A percentile compares a stretch with the other conserved stretches of the same genome.
These are phyloP conservation scores for Fringilla coelebs DNA, from an alignment of 2,797 vertebrate species.

Conservation along the genomic window DNA sequence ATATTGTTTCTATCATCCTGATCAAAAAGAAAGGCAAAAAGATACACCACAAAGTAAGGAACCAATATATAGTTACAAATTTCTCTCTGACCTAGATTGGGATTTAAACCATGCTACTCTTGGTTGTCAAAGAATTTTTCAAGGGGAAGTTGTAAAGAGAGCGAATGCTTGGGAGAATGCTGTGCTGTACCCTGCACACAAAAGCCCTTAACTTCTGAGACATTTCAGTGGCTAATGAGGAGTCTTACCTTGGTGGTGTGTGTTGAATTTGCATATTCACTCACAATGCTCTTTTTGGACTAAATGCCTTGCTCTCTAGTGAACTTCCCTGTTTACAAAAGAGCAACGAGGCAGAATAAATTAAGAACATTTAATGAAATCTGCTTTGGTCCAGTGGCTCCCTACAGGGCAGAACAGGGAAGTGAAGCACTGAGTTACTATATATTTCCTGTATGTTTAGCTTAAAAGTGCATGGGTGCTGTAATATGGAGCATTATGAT, in stretches of 20 bases:
- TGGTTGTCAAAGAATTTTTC: constrained; percentile 14
- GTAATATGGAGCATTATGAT: not conserved
- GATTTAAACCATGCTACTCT: constrained; percentile 36
- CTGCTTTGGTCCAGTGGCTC: not conserved
- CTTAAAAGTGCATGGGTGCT: not conserved
- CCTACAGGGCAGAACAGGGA: not conserved
- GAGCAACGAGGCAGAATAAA: constrained; percentile 16
- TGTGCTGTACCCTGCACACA: not conserved
- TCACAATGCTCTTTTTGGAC: not conserved
- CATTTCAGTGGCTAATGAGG: not conserved
- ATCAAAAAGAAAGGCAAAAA: not conserved
- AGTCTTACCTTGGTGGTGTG: not conserved
- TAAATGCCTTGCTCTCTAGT: constrained; percentile 29
- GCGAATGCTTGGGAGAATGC: not conserved
- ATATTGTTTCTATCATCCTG: not conserved
- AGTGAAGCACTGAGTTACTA: not conserved
- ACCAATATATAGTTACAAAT: not conserved
- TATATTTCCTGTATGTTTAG: not conserved
- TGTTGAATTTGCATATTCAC: not conserved
- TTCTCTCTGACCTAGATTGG: constrained; percentile 52
- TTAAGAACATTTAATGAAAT: constrained; percentile 35
- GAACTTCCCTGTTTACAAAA: constrained; percentile 9
- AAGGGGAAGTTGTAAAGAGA: not conserved
- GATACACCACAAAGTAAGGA: constrained; percentile 19
- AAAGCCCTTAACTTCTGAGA: not conserved